Conservation (phyloP, 1,140 invertebrate genomes). For the Sarcophaga peregrina region DNA sequence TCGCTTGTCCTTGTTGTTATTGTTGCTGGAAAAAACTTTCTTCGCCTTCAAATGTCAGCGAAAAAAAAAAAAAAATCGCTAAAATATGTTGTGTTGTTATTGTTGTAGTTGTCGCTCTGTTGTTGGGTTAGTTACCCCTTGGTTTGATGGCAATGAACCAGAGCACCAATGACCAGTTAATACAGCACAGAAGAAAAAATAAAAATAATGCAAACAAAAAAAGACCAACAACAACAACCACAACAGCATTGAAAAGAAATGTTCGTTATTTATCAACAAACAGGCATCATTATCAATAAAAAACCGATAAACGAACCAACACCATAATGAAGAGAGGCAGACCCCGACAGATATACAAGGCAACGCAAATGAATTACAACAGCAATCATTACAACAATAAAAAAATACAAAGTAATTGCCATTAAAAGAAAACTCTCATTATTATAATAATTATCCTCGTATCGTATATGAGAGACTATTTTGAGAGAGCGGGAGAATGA, state of each 20-base stretch:
- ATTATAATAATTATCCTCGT: too few relatives aligned
- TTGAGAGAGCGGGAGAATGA: too few relatives aligned
- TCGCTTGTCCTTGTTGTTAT: background rate
- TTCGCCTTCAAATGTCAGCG: background rate
- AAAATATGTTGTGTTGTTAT: conserved; percentile 49
- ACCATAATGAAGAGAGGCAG: too few relatives aligned
- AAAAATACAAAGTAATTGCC: too few relatives aligned
- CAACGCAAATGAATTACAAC: too few relatives aligned
- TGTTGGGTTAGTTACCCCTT: conserved; percentile 65
- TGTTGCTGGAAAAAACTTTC: background rate
- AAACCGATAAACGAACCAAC: too few relatives aligned
- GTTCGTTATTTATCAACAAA: too few relatives aligned
- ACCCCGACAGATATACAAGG: too few relatives aligned
- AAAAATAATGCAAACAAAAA: background rate
- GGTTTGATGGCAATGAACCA: conserved; percentile 65
- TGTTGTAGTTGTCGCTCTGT: conserved; percentile 48
- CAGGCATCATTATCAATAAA: too few relatives aligned
- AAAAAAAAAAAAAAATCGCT: conserved; percentile 39
- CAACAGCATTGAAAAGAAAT: background rate
- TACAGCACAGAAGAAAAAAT: background rate
- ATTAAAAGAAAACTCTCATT: too few relatives aligned
- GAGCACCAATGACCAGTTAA: conserved; percentile 65
- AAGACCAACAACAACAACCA: conserved; percentile 7
- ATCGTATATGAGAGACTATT: too few relatives aligned
- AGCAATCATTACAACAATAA: too few relatives aligned